Evolutionary conservation across 2,797 vertebrate species (phyloP).

Genomic region (Spinibarbus caldwelli): DNA sequence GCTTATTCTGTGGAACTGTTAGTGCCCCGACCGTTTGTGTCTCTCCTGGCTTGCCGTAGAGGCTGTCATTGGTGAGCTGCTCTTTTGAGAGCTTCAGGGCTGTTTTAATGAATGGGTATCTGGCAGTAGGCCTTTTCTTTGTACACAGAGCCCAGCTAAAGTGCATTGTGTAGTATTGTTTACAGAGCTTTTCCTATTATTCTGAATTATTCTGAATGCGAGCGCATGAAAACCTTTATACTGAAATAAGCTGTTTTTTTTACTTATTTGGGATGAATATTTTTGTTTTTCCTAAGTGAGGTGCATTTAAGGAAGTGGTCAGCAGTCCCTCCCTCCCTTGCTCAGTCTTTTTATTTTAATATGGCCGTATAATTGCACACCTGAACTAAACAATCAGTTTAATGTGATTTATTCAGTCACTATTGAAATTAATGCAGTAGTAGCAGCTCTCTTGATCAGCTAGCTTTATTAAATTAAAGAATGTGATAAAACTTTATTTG

Average conservation of each 20-base stretch:
- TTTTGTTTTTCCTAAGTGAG: neutral
- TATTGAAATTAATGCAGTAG: neutral
- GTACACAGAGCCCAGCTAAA: conserved; percentile 72
- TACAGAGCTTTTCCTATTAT: conserved; percentile 72
- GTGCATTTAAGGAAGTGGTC: neutral
- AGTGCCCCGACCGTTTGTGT: conserved; percentile 55
- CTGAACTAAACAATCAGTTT: neutral
- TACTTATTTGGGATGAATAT: neutral
- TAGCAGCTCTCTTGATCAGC: conserved; percentile 40
- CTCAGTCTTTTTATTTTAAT: neutral
- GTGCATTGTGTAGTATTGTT: conserved; percentile 77
- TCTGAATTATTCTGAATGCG: conserved; percentile 52
- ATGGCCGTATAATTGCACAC: neutral
- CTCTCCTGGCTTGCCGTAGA: conserved; percentile 65
- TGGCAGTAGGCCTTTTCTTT: conserved; percentile 76
- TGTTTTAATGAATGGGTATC: conserved; percentile 72
- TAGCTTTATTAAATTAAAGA: neutral
- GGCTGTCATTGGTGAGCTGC: conserved; percentile 59
- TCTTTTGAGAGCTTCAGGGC: conserved; percentile 64
- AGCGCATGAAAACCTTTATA: conserved; percentile 38
- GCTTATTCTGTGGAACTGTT: neutral
- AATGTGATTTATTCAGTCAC: neutral
- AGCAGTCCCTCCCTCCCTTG: neutral
- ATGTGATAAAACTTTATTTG: neutral
- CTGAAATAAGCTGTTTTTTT: conserved; percentile 31